Evolutionary conservation across 2,888 invertebrate species (phyloP).

Genomic region (Tuta absoluta): DNA sequence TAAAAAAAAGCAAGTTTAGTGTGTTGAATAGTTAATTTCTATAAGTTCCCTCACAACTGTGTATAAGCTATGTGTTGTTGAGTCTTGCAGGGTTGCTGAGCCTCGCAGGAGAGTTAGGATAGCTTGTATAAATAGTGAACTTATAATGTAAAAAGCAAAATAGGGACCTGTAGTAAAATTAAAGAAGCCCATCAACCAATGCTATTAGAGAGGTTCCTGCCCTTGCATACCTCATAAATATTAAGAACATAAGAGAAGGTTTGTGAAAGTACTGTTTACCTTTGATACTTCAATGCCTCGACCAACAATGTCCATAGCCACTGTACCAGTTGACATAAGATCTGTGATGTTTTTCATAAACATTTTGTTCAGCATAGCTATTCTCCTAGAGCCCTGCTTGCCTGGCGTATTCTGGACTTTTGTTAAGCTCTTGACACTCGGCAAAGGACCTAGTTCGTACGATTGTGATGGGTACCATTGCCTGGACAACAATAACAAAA

Average conservation of each 20-base stretch:
- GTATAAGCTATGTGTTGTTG: too few species aligned
- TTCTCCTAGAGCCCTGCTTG: slow-evolving; percentile 80
- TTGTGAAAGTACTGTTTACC: slow-evolving; percentile 54
- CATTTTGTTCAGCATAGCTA: slow-evolving; percentile 87
- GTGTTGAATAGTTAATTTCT: too few species aligned
- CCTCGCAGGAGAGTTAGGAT: too few species aligned
- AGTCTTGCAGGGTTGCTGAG: too few species aligned
- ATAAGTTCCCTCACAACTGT: too few species aligned
- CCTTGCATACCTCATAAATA: too few species aligned
- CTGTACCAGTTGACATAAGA: slow-evolving; percentile 87
- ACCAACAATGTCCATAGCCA: slow-evolving; percentile 82
- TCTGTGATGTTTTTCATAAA: slow-evolving; percentile 92
- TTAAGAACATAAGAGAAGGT: background rate
- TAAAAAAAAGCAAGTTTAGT: too few species aligned
- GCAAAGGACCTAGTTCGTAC: slow-evolving; percentile 49
- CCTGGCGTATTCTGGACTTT: slow-evolving; percentile 75
- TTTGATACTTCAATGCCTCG: slow-evolving; percentile 87
- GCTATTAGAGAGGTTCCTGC: too few species aligned
- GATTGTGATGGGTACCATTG: slow-evolving; percentile 59
- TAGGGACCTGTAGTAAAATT: too few species aligned
- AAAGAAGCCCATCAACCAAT: too few species aligned
- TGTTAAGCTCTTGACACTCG: slow-evolving; percentile 64
- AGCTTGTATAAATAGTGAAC: too few species aligned
- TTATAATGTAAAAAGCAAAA: too few species aligned
- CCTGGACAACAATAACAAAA: slow-evolving; percentile 44